Conservation (phyloP, 2,888 invertebrate species). For the Chalcis sispes region DNA sequence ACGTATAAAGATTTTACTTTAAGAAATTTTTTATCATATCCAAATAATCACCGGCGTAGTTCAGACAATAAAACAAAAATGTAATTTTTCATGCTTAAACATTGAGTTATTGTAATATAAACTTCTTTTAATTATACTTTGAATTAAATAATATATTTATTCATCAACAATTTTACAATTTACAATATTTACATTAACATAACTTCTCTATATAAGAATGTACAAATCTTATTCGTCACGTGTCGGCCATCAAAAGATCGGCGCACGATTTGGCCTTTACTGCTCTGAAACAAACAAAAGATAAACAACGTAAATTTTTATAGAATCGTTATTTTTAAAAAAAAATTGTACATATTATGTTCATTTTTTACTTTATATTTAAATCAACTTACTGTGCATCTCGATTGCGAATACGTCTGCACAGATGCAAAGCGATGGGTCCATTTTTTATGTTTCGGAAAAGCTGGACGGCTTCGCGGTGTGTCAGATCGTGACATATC, state of each 20-base stretch:
- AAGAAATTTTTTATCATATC: constrained; percentile 40
- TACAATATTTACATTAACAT: constrained; percentile 56
- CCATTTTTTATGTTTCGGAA: constrained; percentile 89
- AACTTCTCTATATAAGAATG: constrained; percentile 48
- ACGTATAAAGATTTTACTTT: constrained; percentile 13
- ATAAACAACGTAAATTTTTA: constrained; percentile 26
- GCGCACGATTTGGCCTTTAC: constrained; percentile 86
- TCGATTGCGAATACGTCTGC: constrained; percentile 78
- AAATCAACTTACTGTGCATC: constrained; percentile 73
- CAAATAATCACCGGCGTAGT: constrained; percentile 23
- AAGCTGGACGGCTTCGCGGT: constrained; percentile 87
- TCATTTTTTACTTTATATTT: constrained; percentile 3
- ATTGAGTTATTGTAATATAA: constrained; percentile 32
- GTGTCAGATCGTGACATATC: constrained; percentile 87
- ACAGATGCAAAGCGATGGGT: constrained; percentile 85
- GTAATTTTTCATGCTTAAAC: constrained; percentile 37
- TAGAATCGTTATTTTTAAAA: neutral
- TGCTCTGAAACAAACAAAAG: constrained; percentile 79
- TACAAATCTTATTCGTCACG: constrained; percentile 71
- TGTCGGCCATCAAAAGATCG: constrained; percentile 82
- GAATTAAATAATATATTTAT: constrained; percentile 57
- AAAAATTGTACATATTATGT: neutral
- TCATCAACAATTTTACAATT: constrained; percentile 54
- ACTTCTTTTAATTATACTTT: constrained; percentile 28
- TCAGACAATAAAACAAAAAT: constrained; percentile 32